A percentile compares a stretch with the other conserved stretches of the same genome.
These are phyloP conservation scores for Hypomesus transpacificus DNA, from an alignment of 2,113 vertebrate genomes.

Conservation along the genomic window DNA sequence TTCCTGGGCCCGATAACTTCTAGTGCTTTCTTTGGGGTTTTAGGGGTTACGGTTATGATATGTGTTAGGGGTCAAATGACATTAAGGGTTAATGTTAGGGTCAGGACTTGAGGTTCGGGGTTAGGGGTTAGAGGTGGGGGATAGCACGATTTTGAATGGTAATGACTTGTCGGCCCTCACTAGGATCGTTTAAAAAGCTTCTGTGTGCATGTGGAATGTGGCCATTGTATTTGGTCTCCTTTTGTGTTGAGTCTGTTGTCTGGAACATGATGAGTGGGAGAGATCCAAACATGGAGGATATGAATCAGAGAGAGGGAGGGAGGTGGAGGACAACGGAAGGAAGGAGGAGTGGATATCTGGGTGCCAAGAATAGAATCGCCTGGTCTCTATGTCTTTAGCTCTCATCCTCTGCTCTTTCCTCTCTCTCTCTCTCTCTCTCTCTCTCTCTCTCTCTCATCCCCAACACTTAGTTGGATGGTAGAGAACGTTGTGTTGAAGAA, in stretches of 20 bases:
- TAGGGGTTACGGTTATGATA: no score
- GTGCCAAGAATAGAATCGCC: not conserved
- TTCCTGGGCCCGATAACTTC: no score
- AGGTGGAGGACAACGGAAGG: not conserved
- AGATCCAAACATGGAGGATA: conserved; percentile 48
- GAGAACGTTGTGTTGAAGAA: conserved; percentile 55
- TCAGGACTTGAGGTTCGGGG: no score
- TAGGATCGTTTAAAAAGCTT: not conserved
- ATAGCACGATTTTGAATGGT: no score
- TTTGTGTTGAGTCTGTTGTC: conserved; percentile 56
- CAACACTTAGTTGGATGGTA: conserved; percentile 54
- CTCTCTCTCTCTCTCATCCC: conserved; percentile 11
- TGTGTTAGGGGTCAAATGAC: no score
- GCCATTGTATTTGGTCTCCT: conserved; percentile 45
- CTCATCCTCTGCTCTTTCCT: not conserved
- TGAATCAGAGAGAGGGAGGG: conserved; percentile 25
- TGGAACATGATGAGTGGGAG: conserved; percentile 43
- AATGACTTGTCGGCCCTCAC: no score
- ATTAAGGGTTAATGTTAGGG: no score
- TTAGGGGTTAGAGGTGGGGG: no score
- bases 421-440: not conserved
- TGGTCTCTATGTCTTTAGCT: not conserved
- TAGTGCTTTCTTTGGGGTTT: no score
- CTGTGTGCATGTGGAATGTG: not conserved
- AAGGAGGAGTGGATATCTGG: not conserved